Evolutionary conservation across 1,140 invertebrate genomes (phyloP), one percentile per base, ranked within the genome.

Genomic region (Hyles vespertilio): DNA sequence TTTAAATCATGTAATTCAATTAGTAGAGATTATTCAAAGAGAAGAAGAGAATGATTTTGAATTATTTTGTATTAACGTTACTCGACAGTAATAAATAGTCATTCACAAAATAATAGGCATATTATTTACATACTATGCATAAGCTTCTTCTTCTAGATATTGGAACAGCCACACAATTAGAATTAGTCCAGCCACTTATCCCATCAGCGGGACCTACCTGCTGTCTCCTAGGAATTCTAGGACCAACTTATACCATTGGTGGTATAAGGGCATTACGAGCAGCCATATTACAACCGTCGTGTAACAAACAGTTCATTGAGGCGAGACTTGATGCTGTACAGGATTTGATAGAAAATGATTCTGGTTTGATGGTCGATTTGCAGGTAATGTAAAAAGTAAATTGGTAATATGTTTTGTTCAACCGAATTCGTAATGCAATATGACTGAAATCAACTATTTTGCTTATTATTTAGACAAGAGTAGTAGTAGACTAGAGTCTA

Each of bases 281-380:
- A 1, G 93, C 93, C 32, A 93, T 98, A 59, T 87, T 98, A n/a
- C 96, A 98, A 78, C 96, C 96, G 1, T 91, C 93, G 5, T 93
- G 90, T 76, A 91, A 94, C 60, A 65, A 90, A 59, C 70, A 90
- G 5, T 89, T 93, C 0, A 96, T 98, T 54, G 84, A 91, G 59
- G 84, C 91, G 3, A 89, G 96, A 48, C 91, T 95, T 49, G 91
- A 94, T 68, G 93, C 93, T 56, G 92, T 98, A 0, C 87, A 92
- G 58, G 96, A 97, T 84, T 83, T 98, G 2, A 91, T 94, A 11
- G 89, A 92, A 45, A 92, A 92, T 72, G 88, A 91, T 12, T 84
- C 91, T 12, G 83, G 95, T 40, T 90, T 95, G 47, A 91, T 91
- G 72, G 65, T 72, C 4, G 74, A 87, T 60, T 78, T 90, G 61